Percentiles rank a stretch among this genome's conserved stretches.
These are phyloP conservation scores for Cordilura impudica DNA, from an alignment of 2,888 invertebrate species.

Conservation along the genomic window DNA sequence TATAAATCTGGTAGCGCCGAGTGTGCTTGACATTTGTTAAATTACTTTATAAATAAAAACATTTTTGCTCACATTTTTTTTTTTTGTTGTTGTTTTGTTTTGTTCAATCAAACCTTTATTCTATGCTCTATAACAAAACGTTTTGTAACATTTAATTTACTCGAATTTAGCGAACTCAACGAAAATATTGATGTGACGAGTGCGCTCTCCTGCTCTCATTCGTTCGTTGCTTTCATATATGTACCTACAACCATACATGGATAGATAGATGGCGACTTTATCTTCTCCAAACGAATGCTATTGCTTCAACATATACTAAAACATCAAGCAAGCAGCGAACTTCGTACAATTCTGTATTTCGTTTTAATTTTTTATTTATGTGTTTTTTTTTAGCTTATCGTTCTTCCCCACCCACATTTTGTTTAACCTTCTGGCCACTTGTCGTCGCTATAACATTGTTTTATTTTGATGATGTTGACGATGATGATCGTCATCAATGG, in stretches of 20 bases:
- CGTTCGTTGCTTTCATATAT: background rate
- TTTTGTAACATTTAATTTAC: constrained; percentile 15
- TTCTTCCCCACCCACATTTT: constrained; percentile 45
- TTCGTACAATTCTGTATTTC: constrained; percentile 2
- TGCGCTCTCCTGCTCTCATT: constrained; percentile 6
- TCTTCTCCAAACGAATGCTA: constrained; percentile 28
- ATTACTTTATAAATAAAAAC: background rate
- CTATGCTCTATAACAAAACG: constrained; percentile 36
- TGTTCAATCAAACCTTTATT: background rate
- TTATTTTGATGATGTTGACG: constrained; percentile 21
- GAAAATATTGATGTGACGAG: background rate
- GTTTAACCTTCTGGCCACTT: constrained; percentile 48
- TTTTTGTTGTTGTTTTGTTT: background rate
- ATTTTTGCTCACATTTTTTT: background rate
- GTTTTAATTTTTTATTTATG: background rate
- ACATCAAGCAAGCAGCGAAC: background rate
- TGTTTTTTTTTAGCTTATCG: background rate
- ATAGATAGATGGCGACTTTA: constrained; percentile 24
- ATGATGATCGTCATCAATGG: background rate
- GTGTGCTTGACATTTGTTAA: constrained; percentile 19
- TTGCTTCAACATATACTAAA: constrained; percentile 28
- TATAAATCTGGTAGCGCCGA: constrained; percentile 20
- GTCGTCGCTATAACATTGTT: constrained; percentile 45
- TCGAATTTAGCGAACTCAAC: constrained; percentile 12
- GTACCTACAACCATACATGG: background rate